These are phyloP conservation scores for Platichthys flesus DNA, from an alignment of 2,113 vertebrate genomes.

Conservation along the genomic window DNA sequence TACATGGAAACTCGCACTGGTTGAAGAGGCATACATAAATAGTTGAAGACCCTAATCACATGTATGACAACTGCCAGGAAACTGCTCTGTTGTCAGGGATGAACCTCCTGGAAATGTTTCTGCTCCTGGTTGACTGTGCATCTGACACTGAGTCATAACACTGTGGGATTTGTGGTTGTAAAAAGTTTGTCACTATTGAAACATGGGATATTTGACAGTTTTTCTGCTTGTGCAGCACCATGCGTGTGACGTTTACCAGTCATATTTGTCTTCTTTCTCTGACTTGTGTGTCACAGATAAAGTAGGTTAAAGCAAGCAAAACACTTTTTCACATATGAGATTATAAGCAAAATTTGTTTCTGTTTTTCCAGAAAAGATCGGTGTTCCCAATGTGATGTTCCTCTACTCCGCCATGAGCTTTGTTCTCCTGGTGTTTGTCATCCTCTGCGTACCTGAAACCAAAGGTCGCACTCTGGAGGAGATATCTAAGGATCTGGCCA, in stretches of 20 bases:
- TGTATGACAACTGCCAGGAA: too few relatives aligned
- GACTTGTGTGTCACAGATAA: neutral
- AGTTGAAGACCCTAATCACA: too few relatives aligned
- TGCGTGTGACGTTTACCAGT: neutral
- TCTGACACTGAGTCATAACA: too few relatives aligned
- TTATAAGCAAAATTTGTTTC: neutral
- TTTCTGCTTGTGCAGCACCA: neutral
- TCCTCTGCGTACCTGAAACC: slow-evolving; percentile 91
- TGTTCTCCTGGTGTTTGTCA: slow-evolving; percentile 88
- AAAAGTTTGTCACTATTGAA: neutral
- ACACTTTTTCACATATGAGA: neutral
- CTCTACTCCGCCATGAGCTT: slow-evolving; percentile 91
- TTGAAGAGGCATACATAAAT: too few relatives aligned
- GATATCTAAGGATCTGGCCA: slow-evolving; percentile 92
- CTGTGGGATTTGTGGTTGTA: too few relatives aligned
- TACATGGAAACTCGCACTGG: too few relatives aligned
- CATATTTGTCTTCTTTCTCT: neutral
- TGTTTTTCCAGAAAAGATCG: slow-evolving; percentile 85
- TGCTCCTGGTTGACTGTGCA: too few relatives aligned
- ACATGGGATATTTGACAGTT: too few relatives aligned
- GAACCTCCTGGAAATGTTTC: too few relatives aligned
- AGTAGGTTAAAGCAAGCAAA: neutral
- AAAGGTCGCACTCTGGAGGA: slow-evolving; percentile 93
- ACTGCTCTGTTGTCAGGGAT: too few relatives aligned
- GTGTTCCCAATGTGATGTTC: slow-evolving; percentile 91